Evolutionary conservation across 2,888 invertebrate species (phyloP).

Genomic region (Orthosia gracilis): DNA sequence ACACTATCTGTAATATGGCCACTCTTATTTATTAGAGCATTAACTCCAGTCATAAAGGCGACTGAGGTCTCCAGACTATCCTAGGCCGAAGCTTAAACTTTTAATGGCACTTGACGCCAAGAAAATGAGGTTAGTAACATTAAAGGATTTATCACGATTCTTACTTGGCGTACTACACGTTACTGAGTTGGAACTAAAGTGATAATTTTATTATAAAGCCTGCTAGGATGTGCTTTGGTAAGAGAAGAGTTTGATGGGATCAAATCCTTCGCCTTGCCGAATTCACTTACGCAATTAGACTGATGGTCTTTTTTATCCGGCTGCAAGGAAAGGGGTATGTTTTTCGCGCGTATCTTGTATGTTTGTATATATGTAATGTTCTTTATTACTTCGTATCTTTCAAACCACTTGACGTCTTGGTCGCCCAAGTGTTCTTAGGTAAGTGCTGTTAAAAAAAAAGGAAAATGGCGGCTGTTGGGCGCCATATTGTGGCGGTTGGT

Average conservation of each 20-base stretch:
- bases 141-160: slow-evolving; percentile 80
- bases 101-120: slow-evolving; percentile 83
- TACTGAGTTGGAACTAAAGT: slow-evolving; percentile 53
- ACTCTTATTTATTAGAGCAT: slow-evolving; percentile 72
- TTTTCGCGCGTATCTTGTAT: too few species aligned
- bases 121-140: slow-evolving; percentile 81
- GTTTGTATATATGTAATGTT: too few species aligned
- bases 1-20: slow-evolving; percentile 69
- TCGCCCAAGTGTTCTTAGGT: too few species aligned
- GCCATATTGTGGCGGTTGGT: too few species aligned
- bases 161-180: slow-evolving; percentile 64
- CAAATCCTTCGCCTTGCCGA: too few species aligned
- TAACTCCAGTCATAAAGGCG: slow-evolving; percentile 74
- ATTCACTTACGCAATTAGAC: too few species aligned
- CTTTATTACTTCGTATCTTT: too few species aligned
- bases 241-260: slow-evolving; percentile 1
- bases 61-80: slow-evolving; percentile 67
- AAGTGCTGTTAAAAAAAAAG: too few species aligned
- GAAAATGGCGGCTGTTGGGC: too few species aligned
- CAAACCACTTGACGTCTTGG: too few species aligned
- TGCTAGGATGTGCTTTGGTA: slow-evolving; percentile 5
- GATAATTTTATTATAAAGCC: slow-evolving; percentile 55
- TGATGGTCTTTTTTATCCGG: background rate
- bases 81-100: slow-evolving; percentile 79
- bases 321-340: too few species aligned